A percentile compares a stretch with the other conserved stretches of the same genome.
These are phyloP conservation scores for Mimas tiliae DNA, from an alignment of 2,888 invertebrate genomes.

Conservation along the genomic window DNA sequence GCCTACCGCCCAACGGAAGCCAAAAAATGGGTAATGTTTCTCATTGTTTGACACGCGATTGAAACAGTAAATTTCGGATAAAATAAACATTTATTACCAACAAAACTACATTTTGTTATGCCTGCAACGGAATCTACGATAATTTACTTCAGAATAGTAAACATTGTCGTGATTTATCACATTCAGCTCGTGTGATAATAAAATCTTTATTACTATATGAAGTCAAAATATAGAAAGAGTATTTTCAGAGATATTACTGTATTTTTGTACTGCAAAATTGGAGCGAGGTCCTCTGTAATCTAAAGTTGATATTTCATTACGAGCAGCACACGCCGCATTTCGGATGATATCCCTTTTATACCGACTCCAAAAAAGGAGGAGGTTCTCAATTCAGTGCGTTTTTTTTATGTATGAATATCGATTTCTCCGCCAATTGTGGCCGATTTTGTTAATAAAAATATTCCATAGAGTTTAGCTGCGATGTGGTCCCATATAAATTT, in stretches of 20 bases:
- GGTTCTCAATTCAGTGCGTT: too few species aligned
- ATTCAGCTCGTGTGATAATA: not conserved
- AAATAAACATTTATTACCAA: slow-evolving; percentile 7
- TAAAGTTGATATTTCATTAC: too few species aligned
- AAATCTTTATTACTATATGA: slow-evolving; percentile 19
- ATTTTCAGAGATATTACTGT: not conserved
- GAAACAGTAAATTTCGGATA: slow-evolving; percentile 3
- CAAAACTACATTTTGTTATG: not conserved
- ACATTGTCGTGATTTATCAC: slow-evolving; percentile 11
- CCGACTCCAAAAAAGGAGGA: too few species aligned
- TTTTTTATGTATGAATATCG: too few species aligned
- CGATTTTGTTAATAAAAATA: too few species aligned
- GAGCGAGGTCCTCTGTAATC: too few species aligned
- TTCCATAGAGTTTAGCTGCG: too few species aligned
- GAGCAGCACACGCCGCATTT: too few species aligned
- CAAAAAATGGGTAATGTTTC: not conserved
- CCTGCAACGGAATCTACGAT: not conserved
- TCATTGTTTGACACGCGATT: slow-evolving; percentile 5
- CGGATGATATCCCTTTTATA: too few species aligned
- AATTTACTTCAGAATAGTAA: slow-evolving; percentile 7
- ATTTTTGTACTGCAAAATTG: too few species aligned
- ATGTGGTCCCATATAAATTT: too few species aligned
- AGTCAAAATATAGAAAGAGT: slow-evolving; percentile 14
- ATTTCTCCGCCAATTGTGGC: too few species aligned
- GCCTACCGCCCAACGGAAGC: not conserved